Evolutionary conservation across 1,140 invertebrate species (phyloP).

Genomic region (Cyrtorhinus lividipennis): DNA sequence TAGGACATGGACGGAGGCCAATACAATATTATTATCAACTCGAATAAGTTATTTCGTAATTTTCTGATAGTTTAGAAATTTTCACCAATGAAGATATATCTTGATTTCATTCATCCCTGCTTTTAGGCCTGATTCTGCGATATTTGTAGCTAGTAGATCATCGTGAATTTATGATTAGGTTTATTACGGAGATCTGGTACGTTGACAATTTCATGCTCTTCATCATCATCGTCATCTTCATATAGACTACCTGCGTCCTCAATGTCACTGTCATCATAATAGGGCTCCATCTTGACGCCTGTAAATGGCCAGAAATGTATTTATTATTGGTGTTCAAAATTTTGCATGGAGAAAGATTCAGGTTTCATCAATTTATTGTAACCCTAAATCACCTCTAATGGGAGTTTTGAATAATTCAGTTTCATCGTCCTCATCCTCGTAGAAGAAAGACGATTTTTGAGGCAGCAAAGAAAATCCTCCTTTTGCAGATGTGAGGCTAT

Average conservation of each 20-base stretch:
- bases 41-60: too few species aligned
- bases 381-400: conserved; percentile 33
- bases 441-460: conserved; percentile 34
- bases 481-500: conserved; percentile 25
- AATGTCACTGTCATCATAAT: conserved; percentile 21
- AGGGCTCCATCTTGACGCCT: conserved; percentile 15
- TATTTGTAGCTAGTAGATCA: too few species aligned
- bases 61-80: too few species aligned
- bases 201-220: conserved; percentile 12
- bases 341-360: conserved; percentile 11
- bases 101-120: too few species aligned
- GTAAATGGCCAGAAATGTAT: not conserved
- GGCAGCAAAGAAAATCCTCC: conserved; percentile 32
- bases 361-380: not conserved
- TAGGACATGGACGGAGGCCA: too few species aligned
- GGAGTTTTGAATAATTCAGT: conserved; percentile 44
- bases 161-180: too few species aligned
- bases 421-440: conserved; percentile 41
- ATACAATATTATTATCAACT: too few species aligned
- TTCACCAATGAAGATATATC: too few species aligned
- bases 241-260: conserved; percentile 4
- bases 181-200: too few species aligned
- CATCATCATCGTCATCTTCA: conserved; percentile 17
- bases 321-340: not conserved
- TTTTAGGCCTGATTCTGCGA: too few species aligned